These are phyloP conservation scores for Calephelis perditalis DNA, from an alignment of 2,888 invertebrate genomes.

Conservation along the genomic window DNA sequence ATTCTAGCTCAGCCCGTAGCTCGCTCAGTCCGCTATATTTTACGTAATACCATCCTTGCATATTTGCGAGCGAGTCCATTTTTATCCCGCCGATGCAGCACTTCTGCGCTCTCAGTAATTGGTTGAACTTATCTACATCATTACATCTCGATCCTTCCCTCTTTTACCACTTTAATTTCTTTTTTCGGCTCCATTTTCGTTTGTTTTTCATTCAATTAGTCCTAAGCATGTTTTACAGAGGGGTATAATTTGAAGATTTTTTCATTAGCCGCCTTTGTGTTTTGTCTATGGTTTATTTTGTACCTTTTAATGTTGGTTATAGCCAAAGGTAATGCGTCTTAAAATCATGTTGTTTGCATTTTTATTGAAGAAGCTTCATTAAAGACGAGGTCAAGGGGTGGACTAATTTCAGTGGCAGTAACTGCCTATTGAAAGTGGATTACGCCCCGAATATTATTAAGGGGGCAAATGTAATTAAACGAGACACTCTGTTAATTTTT, in stretches of 20 bases:
- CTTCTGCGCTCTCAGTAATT: slow-evolving; percentile 67
- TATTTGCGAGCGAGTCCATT: slow-evolving; percentile 49
- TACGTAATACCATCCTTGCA: slow-evolving; percentile 44
- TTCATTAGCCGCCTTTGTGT: slow-evolving; percentile 3
- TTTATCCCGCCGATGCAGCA: slow-evolving; percentile 71
- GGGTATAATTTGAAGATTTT: slow-evolving; percentile 7
- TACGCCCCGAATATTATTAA: too few relatives aligned
- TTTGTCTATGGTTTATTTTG: background rate
- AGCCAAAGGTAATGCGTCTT: too few relatives aligned
- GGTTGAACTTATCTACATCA: slow-evolving; percentile 74
- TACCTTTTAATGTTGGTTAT: too few relatives aligned
- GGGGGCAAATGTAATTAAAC: too few relatives aligned
- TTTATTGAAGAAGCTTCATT: too few relatives aligned
- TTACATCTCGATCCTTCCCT: slow-evolving; percentile 71
- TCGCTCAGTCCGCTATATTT: slow-evolving; percentile 38
- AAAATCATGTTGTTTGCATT: too few relatives aligned
- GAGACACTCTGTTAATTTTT: too few relatives aligned
- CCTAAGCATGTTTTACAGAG: slow-evolving; percentile 42
- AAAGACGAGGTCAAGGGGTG: too few relatives aligned
- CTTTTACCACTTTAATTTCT: slow-evolving; percentile 62
- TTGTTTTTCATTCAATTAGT: slow-evolving; percentile 74
- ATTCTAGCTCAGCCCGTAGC: slow-evolving; percentile 38
- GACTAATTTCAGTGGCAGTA: too few relatives aligned
- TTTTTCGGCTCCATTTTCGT: slow-evolving; percentile 59
- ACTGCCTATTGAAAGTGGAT: too few relatives aligned